Base-by-base conservation (phyloP, 2,888 invertebrate species). In the Caenorhabditis zanzibari region DNA sequence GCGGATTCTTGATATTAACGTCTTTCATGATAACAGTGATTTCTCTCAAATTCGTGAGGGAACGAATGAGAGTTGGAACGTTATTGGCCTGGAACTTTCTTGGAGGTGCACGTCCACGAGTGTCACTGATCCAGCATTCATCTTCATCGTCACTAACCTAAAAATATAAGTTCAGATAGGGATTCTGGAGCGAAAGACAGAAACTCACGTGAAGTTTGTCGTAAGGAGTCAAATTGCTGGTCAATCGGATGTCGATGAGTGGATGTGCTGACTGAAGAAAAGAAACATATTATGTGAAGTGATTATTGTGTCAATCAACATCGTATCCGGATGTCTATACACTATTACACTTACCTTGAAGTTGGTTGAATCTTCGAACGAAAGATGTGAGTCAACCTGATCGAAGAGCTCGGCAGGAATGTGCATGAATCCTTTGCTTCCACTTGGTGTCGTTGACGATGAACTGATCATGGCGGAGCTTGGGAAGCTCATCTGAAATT, bases 21-120 rank as follows among this genome's bases (percentile, higher is more conserved):
- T 87, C 87, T 59, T 86, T 86, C 77, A 87, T 84, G 28, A 85
- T 81, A n/a, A 86, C 75, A 0, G 84, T 79, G 56, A 87, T 83
- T 44, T 87, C 86, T 12, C 49, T 59, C 14, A 75, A 79, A 32
- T 64, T 85, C 22, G 73, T 61, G 19, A 77, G 81, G 12, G 58
- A 61, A 63, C 69, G 83, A 28, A 86, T 79, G 26, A 87, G 80
- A 24, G 32, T 22, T 19, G 87, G 69, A 5, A 75, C 74, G 56
- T 81, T 86, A 35, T 81, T 63, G 7, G 69, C 71, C 22, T 69
- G 24, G 71, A 77, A 86, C 19, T 28, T 58, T 28, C 84, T 71
- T 24, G 76, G 58, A 16, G 59, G 35, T 1, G 24, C 77, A n/a
- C 81, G 71, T 19, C 82, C 77, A 14, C 69, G 73, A 2, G 84